Evolutionary conservation across 2,888 invertebrate genomes (phyloP).

Genomic region (Dione juno): DNA sequence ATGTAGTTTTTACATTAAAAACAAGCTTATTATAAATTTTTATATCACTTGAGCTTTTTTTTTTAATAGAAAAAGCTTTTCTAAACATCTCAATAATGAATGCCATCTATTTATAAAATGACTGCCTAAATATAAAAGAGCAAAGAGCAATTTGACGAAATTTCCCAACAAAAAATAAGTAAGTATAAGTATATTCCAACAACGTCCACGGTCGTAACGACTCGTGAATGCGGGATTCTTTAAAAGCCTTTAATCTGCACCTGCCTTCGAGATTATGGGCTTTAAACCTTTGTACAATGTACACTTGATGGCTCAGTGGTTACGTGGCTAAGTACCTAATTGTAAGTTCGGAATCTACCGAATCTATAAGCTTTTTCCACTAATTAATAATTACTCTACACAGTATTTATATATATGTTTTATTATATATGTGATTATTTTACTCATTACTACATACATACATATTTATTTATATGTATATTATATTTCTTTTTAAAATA

Average conservation of each 20-base stretch:
- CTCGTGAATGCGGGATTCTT: slow-evolving; percentile 33
- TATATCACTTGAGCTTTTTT: too few relatives aligned
- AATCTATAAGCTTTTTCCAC: too few relatives aligned
- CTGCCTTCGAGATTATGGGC: slow-evolving; percentile 19
- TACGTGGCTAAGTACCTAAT: background rate
- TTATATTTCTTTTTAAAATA: too few relatives aligned
- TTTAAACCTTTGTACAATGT: slow-evolving; percentile 2
- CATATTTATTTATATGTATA: too few relatives aligned
- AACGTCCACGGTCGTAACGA: slow-evolving; percentile 26
- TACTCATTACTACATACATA: too few relatives aligned
- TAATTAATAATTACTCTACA: too few relatives aligned
- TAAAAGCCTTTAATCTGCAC: slow-evolving; percentile 35
- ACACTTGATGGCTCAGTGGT: background rate
- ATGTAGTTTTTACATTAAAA: too few relatives aligned
- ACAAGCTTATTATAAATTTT: too few relatives aligned
- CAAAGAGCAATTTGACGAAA: background rate
- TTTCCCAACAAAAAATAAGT: slow-evolving; percentile 5
- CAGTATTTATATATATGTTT: too few relatives aligned
- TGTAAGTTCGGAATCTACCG: too few relatives aligned
- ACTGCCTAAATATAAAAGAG: slow-evolving; percentile 13
- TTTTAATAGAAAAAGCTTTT: background rate
- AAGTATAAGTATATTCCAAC: background rate
- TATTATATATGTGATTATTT: too few relatives aligned
- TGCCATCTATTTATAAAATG: slow-evolving; percentile 3
- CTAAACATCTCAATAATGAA: slow-evolving; percentile 12